Conservation (phyloP, 2,797 vertebrate species). For the Morelia viridis region DNA sequence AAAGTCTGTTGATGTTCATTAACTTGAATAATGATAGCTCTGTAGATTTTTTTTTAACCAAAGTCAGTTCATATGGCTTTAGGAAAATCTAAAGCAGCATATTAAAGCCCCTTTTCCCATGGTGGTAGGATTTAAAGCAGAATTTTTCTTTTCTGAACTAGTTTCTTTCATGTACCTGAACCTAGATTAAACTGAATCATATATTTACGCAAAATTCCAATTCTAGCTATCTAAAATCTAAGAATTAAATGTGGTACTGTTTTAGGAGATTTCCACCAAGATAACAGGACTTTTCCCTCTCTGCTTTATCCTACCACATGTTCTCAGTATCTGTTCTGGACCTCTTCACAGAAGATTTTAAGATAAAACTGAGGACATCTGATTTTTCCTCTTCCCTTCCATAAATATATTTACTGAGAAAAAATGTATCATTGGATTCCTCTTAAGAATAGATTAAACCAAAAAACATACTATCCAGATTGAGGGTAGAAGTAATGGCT, state of each 20-base stretch:
- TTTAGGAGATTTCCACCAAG: not conserved
- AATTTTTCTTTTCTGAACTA: too few species aligned
- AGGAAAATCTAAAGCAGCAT: not conserved
- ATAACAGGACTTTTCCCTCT: not conserved
- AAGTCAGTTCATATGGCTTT: not conserved
- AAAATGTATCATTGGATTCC: not conserved
- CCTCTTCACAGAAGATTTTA: too few species aligned
- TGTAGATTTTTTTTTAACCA: not conserved
- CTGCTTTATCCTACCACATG: not conserved
- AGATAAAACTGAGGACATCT: too few species aligned
- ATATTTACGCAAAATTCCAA: not conserved
- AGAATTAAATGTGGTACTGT: not conserved
- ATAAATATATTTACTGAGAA: too few species aligned
- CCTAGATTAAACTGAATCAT: not conserved
- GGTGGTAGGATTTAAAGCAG: not conserved
- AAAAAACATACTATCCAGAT: not conserved
- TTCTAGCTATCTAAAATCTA: not conserved
- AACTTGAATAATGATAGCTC: not conserved
- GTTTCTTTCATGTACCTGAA: not conserved
- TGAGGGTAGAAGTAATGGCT: too few species aligned
- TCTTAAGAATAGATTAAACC: not conserved
- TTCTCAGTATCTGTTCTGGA: too few species aligned
- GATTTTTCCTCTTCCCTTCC: too few species aligned
- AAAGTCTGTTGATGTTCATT: conserved; percentile 12
- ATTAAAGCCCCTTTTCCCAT: not conserved